phyloP scores from a whole-genome alignment of 2,797 vertebrate species.

The Chelmon rostratus region DNA sequence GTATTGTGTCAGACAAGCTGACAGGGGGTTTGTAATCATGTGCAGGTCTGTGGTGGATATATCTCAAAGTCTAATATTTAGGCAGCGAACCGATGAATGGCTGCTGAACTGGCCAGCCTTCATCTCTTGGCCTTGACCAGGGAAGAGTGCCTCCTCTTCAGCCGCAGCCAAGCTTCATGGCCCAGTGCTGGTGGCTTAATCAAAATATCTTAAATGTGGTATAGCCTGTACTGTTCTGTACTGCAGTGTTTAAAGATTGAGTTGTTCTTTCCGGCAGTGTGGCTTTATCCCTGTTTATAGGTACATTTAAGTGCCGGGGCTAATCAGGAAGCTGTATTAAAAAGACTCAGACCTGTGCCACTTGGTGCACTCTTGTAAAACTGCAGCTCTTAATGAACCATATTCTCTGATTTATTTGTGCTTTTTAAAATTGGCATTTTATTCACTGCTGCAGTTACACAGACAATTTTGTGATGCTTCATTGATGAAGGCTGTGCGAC shows the following conservation, averaged over 20 bases:
- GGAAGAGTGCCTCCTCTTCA: background rate
- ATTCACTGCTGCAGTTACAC: too few species aligned
- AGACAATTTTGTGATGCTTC: background rate
- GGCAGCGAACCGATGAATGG: background rate
- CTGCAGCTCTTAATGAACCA: too few species aligned
- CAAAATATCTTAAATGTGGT: constrained; percentile 1
- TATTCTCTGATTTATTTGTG: too few species aligned
- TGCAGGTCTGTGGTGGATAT: background rate
- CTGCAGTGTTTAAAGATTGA: background rate
- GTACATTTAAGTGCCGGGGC: background rate
- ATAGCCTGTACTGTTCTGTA: background rate
- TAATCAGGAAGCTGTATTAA: background rate
- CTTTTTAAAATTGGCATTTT: too few species aligned
- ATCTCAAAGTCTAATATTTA: constrained; percentile 4
- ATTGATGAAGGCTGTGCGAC: too few species aligned
- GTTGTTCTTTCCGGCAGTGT: background rate
- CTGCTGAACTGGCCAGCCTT: background rate
- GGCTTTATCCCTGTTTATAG: background rate
- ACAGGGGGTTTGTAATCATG: background rate
- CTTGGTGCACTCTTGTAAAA: too few species aligned
- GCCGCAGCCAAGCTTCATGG: background rate
- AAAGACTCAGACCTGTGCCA: too few species aligned
- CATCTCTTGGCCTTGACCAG: background rate
- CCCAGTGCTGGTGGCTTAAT: background rate
- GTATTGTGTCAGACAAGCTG: background rate